Evolutionary conservation across 1,140 invertebrate genomes (phyloP), one percentile per base, ranked within the genome.

Genomic region (Protaetia brevitarsis): DNA sequence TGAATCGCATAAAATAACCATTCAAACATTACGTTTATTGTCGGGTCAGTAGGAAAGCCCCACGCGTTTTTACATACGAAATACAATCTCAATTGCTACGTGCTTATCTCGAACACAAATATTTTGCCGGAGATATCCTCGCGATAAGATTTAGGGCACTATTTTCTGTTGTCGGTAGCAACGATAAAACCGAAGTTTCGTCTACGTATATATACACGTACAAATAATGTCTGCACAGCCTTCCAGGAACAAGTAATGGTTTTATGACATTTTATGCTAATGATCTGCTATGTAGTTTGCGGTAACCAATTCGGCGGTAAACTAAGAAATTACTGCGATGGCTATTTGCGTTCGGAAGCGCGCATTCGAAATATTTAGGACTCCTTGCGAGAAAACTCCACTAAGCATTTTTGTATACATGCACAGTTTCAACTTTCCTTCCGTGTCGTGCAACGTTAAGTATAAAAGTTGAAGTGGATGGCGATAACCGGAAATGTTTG

Each of bases 251-350:
- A n/a, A 23, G 41, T 51, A 51, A 51, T 51, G 41, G 41, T 51
- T 51, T 51, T 51, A 51, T 51, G 41, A 51, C 41, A 19, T 51
- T n/a, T n/a, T 51, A 51, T 51, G 41, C 41, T 51, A 51, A 51
- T 51, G 41, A 51, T 19, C 41, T 51, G 41, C 26, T 51, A n/a
- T n/a, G n/a, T 51, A 51, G 10, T 10, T 51, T 19, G 21, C 16
- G 26, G 41, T 51, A 51, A 23, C 19, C 2, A 8, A 23, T 10
- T 51, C 11, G 11, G 26, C 41, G 4, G 41, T 19, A 51, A 23
- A 2, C 7, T 23, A 23, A n/a, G 13, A 34, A n/a, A 34, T 51
- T 51, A 19, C 41, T 16, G 3, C 41, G 19, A 2, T 23, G 2
- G 21, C 26, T 19, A 10, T 41, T 5, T 41, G 21, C 41, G 41